phyloP scores from a whole-genome alignment of 2,113 vertebrate species.

The Centropristis striata region DNA sequence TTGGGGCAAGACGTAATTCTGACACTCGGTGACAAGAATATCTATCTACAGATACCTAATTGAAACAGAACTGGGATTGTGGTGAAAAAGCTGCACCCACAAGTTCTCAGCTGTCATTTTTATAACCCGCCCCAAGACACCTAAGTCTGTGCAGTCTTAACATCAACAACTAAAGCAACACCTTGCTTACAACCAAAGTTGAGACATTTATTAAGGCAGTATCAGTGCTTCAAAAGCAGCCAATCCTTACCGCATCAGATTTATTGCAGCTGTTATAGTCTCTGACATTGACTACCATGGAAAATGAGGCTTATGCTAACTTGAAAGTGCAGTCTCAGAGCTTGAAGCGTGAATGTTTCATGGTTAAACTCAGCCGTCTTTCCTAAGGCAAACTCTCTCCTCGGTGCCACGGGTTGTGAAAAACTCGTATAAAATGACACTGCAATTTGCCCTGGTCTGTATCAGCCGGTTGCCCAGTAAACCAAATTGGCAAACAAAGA shows the following conservation, averaged over 20 bases:
- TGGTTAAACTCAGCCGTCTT: slow-evolving; percentile 18
- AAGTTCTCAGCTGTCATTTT: slow-evolving; percentile 36
- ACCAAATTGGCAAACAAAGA: slow-evolving; percentile 66
- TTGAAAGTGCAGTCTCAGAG: slow-evolving; percentile 36
- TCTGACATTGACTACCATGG: slow-evolving; percentile 23
- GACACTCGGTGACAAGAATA: slow-evolving; percentile 18
- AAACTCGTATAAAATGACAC: slow-evolving; percentile 18
- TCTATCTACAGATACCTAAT: slow-evolving; percentile 36
- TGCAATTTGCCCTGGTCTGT: slow-evolving; percentile 16
- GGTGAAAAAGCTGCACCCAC: slow-evolving; percentile 7
- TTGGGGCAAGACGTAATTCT: slow-evolving; percentile 13
- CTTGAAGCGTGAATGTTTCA: slow-evolving; percentile 27
- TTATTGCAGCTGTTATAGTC: slow-evolving; percentile 15
- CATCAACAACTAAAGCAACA: slow-evolving; percentile 25
- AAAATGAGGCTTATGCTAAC: slow-evolving; percentile 24
- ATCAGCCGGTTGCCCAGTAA: slow-evolving; percentile 52
- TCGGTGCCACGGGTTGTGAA: slow-evolving; percentile 3
- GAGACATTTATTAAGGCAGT: slow-evolving; percentile 19
- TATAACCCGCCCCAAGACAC: slow-evolving; percentile 23
- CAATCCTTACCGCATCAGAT: slow-evolving; percentile 31
- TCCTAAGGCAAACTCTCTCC: slow-evolving; percentile 3
- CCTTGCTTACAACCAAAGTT: slow-evolving; percentile 25
- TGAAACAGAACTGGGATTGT: slow-evolving; percentile 38
- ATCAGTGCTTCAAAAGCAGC: slow-evolving; percentile 24
- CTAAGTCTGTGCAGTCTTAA: slow-evolving; percentile 23